Base-by-base conservation (phyloP, 2,113 vertebrate species). In the Neolamprologus sp. region DNA sequence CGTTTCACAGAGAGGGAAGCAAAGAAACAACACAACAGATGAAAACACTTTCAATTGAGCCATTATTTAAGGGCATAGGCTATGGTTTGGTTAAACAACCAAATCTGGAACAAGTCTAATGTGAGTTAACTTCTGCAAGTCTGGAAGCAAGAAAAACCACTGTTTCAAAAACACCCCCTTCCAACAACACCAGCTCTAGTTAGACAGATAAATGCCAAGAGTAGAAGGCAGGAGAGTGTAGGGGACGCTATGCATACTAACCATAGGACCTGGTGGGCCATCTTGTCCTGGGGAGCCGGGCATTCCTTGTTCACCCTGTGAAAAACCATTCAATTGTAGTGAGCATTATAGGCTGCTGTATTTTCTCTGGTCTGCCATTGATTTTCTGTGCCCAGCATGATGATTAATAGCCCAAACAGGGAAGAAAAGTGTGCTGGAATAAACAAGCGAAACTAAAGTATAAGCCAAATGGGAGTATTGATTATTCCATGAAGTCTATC, bases 221-320 rank as follows among this genome's bases (percentile, higher is more conserved):
- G 33, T 23, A 11, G 49, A 35, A 57, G 33, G 51, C 16, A 12
- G 54, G 37, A 57, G 28, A 57, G 51, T 21, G 10, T 21, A 40
- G 37, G 17, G 71, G 80, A 49, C 2, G 58, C 47, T 16, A 5
- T 58, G 58, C 51, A 45, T 90, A 94, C 93, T 97, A 82, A 99
- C 99, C 96, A 99, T 94, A 28, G 99, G 99, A 58, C 99, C 99
- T 35, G 98, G 98, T 65, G 99, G 99, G 57, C 99, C 99, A 35
- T 99, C 97, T 93, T 99, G 99, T 87, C 99, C 99, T 19, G 98
- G 92, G 1, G 98, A 95, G 92, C 99, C 99, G 57, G 99, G 98
- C 63, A 98, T 94, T 87, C 99, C 99, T 98, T 99, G 99, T 94
- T 99, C 99, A 93, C 99, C 99, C 99, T 99, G 93, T 12, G 83